These are phyloP conservation scores for Tadarida brasiliensis DNA, from an alignment of 2,797 vertebrate genomes.

Conservation along the genomic window DNA sequence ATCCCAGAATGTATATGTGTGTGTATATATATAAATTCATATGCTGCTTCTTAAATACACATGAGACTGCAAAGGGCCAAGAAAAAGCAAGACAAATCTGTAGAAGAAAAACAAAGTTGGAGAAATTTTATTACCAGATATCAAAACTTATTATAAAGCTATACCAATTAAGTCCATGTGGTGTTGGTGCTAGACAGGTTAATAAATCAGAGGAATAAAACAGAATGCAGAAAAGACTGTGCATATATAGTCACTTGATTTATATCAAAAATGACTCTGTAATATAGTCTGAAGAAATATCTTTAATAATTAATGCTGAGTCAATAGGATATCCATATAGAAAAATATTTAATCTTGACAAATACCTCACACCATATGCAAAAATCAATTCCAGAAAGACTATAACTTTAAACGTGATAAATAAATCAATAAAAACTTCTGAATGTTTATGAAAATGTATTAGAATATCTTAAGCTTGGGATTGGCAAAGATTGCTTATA, in stretches of 20 bases:
- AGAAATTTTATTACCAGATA: conserved; percentile 35
- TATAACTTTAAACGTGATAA: conserved; percentile 72
- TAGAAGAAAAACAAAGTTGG: conserved; percentile 9
- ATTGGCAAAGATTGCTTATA: conserved; percentile 46
- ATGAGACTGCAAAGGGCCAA: background rate
- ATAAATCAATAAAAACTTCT: conserved; percentile 67
- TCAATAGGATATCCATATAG: conserved; percentile 32
- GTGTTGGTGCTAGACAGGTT: background rate
- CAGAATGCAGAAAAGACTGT: background rate
- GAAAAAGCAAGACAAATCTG: conserved; percentile 34
- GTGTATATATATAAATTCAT: background rate
- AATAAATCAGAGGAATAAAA: conserved; percentile 53
- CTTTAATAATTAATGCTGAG: conserved; percentile 51
- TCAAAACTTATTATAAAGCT: conserved; percentile 48
- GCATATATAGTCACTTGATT: conserved; percentile 24
- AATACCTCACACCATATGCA: conserved; percentile 63
- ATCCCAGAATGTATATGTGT: background rate
- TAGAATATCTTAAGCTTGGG: conserved; percentile 24
- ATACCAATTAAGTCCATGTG: conserved; percentile 20
- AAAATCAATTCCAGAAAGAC: conserved; percentile 69
- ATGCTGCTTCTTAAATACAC: background rate
- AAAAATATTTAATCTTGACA: conserved; percentile 70
- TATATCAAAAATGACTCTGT: conserved; percentile 39
- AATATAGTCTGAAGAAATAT: background rate
- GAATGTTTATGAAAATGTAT: conserved; percentile 26